Base-by-base conservation (phyloP, 1,140 invertebrate genomes). In the Parapsyche elsis region DNA sequence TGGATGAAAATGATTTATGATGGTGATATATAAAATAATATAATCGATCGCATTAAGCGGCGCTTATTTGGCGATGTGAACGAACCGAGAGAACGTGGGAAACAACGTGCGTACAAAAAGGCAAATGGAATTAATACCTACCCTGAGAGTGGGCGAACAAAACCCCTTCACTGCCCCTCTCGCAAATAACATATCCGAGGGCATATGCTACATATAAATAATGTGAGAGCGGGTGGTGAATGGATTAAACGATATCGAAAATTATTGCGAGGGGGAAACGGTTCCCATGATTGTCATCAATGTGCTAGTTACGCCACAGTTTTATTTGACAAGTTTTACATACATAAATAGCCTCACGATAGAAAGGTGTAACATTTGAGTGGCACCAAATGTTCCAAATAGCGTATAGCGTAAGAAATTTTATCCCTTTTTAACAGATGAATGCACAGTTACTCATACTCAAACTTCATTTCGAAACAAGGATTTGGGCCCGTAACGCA, bases 171-270 rank as follows among this genome's bases (percentile, higher is more conserved):
- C 75, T 10, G 26, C 75, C 75, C 24, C 75, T 53, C 75, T 16
- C 49, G 57, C n/a, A n/a, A n/a, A n/a, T 38, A 38, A 38, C 30
- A 38, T 38, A 59, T 21, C 38, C 12, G 10, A 5, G 21, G 76
- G 26, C 76, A 78, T 78, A 78, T 78, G 76, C 76, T 78, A 38
- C 30, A 38, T 7, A 38, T 38, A 38, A 9, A 46, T 64, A 78
- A 77, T 61, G 45, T 21, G n/a, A 23, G 76, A 79, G 78, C 78
- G 78, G 78, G 78, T 79, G 78, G 71, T 61, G 78, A 79, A 30
- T 61, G 78, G 78, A 79, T 79, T 79, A 79, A 73, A 19, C 49
- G 76, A 46, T 57, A 46, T 24, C 24, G 73, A 75, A 75, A 75
- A 49, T 73, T n/a, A 67, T 61, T 9, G 9, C 21, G 44, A 45